Base-by-base conservation (phyloP, 2,113 vertebrate genomes). In the Corynorhinus townsendii region DNA sequence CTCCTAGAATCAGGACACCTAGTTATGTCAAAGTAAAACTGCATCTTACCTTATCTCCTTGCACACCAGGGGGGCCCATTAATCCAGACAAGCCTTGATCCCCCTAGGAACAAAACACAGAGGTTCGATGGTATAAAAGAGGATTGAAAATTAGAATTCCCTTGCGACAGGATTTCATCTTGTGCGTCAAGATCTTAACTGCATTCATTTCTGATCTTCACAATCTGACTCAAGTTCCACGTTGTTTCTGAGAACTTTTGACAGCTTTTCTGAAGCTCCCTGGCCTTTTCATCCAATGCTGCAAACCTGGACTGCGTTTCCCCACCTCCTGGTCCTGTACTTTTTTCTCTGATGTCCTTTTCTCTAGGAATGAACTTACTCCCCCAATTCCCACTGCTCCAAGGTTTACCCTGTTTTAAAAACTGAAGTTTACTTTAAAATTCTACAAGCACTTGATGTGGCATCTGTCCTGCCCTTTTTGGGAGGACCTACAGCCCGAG, bases 11-110 rank as follows among this genome's bases (percentile, higher is more conserved):
- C 33, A 56, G 12, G 7, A 16, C 14, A 92, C 45, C n/a, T 11
- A 47, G 35, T 88, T n/a, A 85, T 6, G 7, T 1, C n/a, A 52
- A 90, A 93, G 8, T 26, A 40, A 82, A 96, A 86, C 5, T 68
- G 20, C 76, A 62, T 92, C 98, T 98, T 99, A 99, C 99, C 99
- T 96, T 98, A 96, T 97, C 91, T 95, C 99, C 99, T 97, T 96
- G 97, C 94, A 98, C 97, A 77, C 99, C 99, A 64, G 97, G 97
- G 1, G 95, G 97, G 4, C 99, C 99, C 47, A 97, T 97, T 81
- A 98, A 97, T 97, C 99, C 99, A 52, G 97, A 72, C 83, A 98
- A 97, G 8, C 99, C 99, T 97, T 95, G 97, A 86, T 99, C 99
- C 24, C 99, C 99, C 99, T 99, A 96, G 11, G 83, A 93, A 94